These are phyloP conservation scores for Chrysoperla carnea DNA, from an alignment of 1,140 invertebrate genomes.

Conservation along the genomic window DNA sequence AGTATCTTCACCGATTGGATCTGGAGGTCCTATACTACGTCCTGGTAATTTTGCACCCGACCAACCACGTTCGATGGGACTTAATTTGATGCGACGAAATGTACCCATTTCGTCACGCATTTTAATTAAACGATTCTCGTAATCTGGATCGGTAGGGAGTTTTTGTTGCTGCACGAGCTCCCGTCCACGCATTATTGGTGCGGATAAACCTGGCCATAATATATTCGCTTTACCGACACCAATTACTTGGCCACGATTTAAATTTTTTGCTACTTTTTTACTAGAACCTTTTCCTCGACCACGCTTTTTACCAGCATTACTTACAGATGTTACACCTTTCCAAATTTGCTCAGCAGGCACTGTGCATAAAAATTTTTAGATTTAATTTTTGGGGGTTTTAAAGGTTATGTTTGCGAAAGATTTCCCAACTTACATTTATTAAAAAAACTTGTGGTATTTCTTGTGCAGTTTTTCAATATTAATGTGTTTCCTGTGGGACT, in stretches of 20 bases:
- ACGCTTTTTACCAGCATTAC: constrained; percentile 87
- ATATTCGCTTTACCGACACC: constrained; percentile 73
- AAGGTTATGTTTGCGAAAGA: constrained; percentile 4
- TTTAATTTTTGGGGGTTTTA: neutral
- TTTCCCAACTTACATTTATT: constrained; percentile 27
- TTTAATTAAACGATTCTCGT: constrained; percentile 48
- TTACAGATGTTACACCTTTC: constrained; percentile 87
- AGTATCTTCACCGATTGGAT: constrained; percentile 57
- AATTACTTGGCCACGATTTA: constrained; percentile 81
- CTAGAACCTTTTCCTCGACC: constrained; percentile 75
- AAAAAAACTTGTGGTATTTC: constrained; percentile 28
- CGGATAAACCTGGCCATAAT: constrained; percentile 81
- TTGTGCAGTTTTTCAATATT: constrained; percentile 8
- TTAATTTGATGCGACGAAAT: constrained; percentile 38
- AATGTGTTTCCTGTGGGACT: neutral
- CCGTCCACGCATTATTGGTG: constrained; percentile 59
- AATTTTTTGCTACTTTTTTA: constrained; percentile 54
- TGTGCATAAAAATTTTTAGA: constrained; percentile 20
- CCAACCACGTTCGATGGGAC: constrained; percentile 79
- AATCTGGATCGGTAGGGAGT: constrained; percentile 50
- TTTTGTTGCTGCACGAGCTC: constrained; percentile 52
- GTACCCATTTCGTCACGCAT: constrained; percentile 51
- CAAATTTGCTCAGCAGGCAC: constrained; percentile 70
- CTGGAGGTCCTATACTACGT: constrained; percentile 69
- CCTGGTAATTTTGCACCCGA: constrained; percentile 65